Base-by-base conservation (phyloP, 2,888 invertebrate genomes). In the Phragmatobia fuliginosa region DNA sequence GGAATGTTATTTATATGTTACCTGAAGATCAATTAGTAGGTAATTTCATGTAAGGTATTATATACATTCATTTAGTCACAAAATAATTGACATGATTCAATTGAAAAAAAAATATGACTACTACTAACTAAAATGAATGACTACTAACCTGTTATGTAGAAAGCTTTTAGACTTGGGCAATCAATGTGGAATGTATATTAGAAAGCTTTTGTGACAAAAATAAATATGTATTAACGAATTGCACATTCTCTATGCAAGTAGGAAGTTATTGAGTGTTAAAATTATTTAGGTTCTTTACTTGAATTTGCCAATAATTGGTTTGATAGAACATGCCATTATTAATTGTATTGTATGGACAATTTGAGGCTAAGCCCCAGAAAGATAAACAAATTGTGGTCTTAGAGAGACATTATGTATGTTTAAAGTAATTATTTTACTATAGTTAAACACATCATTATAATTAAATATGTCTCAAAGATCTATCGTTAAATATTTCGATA, bases 1-100 rank as follows among this genome's bases (percentile, higher is more conserved):
- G 28, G 45, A 65, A 56, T 36, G 18, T 65, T 21, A 33, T 32
- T 33, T 25, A 32, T 72, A 41, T 58, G 62, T 67, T 70, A 62
- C 38, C 58, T 69, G 61, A 66, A 45, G 66, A 70, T 72, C 59
- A 66, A 75, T 72, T 70, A 69, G 38, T 66, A 68, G 33, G 33
- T 59, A 65, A 62, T 45, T 36, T 58, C 56, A 45, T 68, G 21
- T 32, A 56, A 56, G 28, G 25, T 16, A 28, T 16, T 56, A 3
- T 56, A 28, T 56, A 28, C 56, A 56, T 56, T 28, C 56, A 56
- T 56, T 28, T 16, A 56, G 5, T 56, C 14, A 28, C 16, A 28
- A 56, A 28, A 6, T 56, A 1, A 56, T 28, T 3, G 6, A 56
- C 56, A 28, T 56, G 5, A 56, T 16, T 28, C 28, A 56, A 52